Evolutionary conservation across 2,797 vertebrate species (phyloP), one percentile per base, ranked within the genome.

Genomic region (Cottoperca gobio): DNA sequence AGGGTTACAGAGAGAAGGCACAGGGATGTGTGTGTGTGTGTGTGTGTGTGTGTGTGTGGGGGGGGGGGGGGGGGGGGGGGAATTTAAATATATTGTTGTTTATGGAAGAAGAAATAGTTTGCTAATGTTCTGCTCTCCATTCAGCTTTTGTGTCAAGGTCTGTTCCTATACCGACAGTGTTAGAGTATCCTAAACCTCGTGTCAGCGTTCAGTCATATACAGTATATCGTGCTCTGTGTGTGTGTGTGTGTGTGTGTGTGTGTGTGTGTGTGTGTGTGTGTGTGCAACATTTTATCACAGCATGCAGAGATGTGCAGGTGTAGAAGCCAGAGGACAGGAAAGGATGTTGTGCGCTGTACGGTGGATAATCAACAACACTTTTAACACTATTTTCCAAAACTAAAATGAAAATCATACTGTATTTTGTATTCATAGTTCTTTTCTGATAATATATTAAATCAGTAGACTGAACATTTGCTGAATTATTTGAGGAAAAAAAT

Each of bases 101-200:
- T 31, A 35, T 8, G 19, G 37, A 26, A 43, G 17, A 39, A 50
- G 43, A 45, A 63, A 53, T 28, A 14, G 2, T 83, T 73, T 53
- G 40, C 17, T 50, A 5, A 72, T 62, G 43, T 66, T 61, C 54
- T 61, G 52, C 67, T 82, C 79, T 53, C 78, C 16, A 8, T 71
- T 71, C 55, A 65, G 72, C 62, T 74, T 83, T 72, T 48, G 64
- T 84, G 76, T 82, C 73, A 70, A 67, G 57, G 59, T 85, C 63
- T 17, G 45, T 76, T 80, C 54, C 64, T 78, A 42, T 77, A 76
- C 64, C 43, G 3, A 74, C 77, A 81, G 67, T 83, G 70, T 86
- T 87, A 48, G 40, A 76, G 76, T 83, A 80, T 59, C 45, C 39
- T 77, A 75, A 84, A 82, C 74, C 76, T 70, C 78, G 59, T 85